phyloP scores from a whole-genome alignment of 1,140 invertebrate species.

The Habropoda laboriosa region DNA sequence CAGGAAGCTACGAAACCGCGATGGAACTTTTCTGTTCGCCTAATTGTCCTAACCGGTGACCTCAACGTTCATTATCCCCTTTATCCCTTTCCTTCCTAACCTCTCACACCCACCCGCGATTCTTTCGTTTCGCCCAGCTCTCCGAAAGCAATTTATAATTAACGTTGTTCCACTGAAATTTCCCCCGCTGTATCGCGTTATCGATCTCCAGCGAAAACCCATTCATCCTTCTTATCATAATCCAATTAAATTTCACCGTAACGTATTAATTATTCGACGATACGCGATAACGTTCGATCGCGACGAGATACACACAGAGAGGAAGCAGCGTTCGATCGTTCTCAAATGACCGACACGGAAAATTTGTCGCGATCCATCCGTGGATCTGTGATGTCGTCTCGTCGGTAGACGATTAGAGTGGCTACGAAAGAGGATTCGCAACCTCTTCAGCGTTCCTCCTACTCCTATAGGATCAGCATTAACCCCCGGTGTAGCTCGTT shows the following conservation, averaged over 20 bases:
- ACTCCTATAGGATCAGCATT: constrained; percentile 18
- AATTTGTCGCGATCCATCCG: constrained; percentile 13
- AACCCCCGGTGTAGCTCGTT: constrained; percentile 48
- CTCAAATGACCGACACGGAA: neutral
- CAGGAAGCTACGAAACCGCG: constrained; percentile 32
- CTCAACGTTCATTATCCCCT: constrained; percentile 43
- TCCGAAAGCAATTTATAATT: constrained; percentile 20
- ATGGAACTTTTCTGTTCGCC: constrained; percentile 68
- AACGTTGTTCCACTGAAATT: neutral
- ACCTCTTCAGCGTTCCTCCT: too few relatives aligned
- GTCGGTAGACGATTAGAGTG: neutral
- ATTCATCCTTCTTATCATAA: constrained; percentile 42
- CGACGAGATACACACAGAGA: neutral
- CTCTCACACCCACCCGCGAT: neutral
- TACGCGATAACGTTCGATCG: neutral
- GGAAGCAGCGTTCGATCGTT: neutral
- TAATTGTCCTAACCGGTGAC: constrained; percentile 65
- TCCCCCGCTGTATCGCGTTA: constrained; percentile 9
- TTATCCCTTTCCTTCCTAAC: constrained; percentile 6
- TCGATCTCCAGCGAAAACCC: constrained; percentile 9
- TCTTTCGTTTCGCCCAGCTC: neutral
- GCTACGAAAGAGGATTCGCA: constrained; percentile 25
- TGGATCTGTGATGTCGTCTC: too few relatives aligned
- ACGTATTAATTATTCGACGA: constrained; percentile 35
- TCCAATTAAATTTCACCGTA: constrained; percentile 41